A percentile compares a stretch with the other conserved stretches of the same genome.
Evolutionary conservation across 2,113 vertebrate species (phyloP).

Genomic region (Clupea harengus): DNA sequence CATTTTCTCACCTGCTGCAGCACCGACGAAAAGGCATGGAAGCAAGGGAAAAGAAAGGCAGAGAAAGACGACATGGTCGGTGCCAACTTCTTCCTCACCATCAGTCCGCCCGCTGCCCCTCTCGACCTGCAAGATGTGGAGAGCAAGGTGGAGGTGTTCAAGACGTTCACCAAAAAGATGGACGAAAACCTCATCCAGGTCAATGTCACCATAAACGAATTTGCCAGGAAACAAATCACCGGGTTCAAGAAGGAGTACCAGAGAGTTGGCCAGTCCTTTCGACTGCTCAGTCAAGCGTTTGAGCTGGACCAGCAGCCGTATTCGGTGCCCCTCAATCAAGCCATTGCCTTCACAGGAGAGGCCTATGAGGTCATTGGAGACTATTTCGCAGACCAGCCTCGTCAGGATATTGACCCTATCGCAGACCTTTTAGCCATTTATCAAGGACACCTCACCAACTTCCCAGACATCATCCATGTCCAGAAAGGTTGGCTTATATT

Average conservation of each 20-base stretch:
- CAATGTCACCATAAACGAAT: constrained; percentile 87
- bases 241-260: constrained; percentile 98
- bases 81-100: constrained; percentile 93
- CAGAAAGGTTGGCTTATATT: constrained; percentile 84
- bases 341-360: constrained; percentile 89
- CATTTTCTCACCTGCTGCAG: constrained; percentile 89
- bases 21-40: constrained; percentile 92
- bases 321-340: constrained; percentile 85
- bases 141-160: constrained; percentile 90
- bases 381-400: constrained; percentile 92
- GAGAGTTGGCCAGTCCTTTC: constrained; percentile 93
- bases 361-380: constrained; percentile 91
- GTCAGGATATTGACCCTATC: constrained; percentile 91
- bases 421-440: constrained; percentile 94
- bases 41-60: constrained; percentile 92
- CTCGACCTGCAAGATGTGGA: constrained; percentile 96
- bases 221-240: constrained; percentile 89
- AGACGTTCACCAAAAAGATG: constrained; percentile 92
- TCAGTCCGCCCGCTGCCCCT: constrained; percentile 78
- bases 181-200: constrained; percentile 90
- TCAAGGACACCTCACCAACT: constrained; percentile 95
- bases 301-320: constrained; percentile 93
- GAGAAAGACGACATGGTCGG: constrained; percentile 95
- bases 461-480: constrained; percentile 97
- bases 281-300: constrained; percentile 86